Base-by-base conservation (phyloP, 2,888 invertebrate species). In the Platerodrilus igneus region DNA sequence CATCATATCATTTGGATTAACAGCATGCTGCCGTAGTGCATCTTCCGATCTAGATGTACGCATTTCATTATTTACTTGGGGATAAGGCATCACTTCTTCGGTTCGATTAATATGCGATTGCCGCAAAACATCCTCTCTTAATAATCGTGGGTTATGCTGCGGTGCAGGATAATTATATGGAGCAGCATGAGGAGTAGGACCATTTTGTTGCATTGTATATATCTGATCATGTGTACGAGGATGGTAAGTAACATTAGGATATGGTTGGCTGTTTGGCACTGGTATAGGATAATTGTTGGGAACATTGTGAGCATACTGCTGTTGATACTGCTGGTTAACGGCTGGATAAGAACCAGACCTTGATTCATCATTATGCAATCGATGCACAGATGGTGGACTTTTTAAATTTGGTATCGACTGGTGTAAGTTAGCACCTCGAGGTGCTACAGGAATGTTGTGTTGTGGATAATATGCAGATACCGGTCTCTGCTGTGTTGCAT, bases 391-490 rank as follows among this genome's bases (percentile, higher is more conserved):
- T 19, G 63, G 66, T n/a, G 65, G 60, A 49, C 59, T 67, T 46
- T 69, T 69, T 18, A 69, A 54, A 45, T 69, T 69, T n/a, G 69
- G 69, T 41, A 69, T 68, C n/a, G 68, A 68, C 38, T 69, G 68
- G 43, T 69, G 68, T 17, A 67, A 50, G 46, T 66, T 64, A 13
- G 56, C 49, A n/a, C 61, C 56, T n/a, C 30, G 18, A 3, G 42
- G 4, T 34, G 49, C 14, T 26, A 43, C 6, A 39, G 32, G 29
- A 6, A 31, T 28, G 10, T 41, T 36, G n/a, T n/a, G n/a, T 52
- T 35, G 63, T 6, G 66, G 64, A 37, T 68, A 70, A 51, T 79
- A 78, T 0, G 79, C 78, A 1, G 79, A 79, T 18, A 76, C 71
- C 1, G 79, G 79, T 15, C 78, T 69, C 47, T 78, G 69, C 10